These are phyloP conservation scores for Aphidoletes aphidimyza DNA, from an alignment of 2,888 invertebrate genomes.

Conservation along the genomic window DNA sequence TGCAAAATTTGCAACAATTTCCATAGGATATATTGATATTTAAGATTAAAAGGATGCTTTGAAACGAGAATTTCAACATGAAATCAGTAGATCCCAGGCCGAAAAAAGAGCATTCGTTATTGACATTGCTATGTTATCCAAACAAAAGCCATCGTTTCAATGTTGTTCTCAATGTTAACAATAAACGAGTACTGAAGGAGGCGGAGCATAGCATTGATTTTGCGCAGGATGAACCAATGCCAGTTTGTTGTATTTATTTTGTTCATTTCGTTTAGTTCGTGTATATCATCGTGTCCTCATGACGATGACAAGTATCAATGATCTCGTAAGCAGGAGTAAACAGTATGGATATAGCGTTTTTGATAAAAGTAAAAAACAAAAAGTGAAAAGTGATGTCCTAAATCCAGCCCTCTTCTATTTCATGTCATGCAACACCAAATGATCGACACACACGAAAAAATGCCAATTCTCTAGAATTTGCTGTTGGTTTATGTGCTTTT, in stretches of 20 bases:
- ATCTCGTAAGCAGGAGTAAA: background rate
- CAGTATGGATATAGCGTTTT: background rate
- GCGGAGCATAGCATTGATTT: conserved; percentile 23
- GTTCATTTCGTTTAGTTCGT: too few relatives aligned
- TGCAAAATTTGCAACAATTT: too few relatives aligned
- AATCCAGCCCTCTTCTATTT: conserved; percentile 22
- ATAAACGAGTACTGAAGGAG: background rate
- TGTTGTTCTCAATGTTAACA: too few relatives aligned
- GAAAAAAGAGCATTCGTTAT: too few relatives aligned
- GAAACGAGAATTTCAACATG: too few relatives aligned
- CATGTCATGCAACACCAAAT: background rate
- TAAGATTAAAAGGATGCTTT: too few relatives aligned
- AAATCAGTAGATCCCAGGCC: too few relatives aligned
- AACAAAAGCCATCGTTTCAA: too few relatives aligned
- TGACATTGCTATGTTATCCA: too few relatives aligned
- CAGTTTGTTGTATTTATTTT: background rate
- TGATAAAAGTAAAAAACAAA: too few relatives aligned
- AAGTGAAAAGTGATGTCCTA: background rate
- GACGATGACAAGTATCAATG: background rate
- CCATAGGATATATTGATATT: too few relatives aligned
- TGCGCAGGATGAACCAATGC: conserved; percentile 40
- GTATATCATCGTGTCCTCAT: background rate
- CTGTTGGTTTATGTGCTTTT: background rate
- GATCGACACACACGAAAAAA: background rate
- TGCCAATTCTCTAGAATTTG: background rate